A percentile compares a stretch with the other conserved stretches of the same genome.
These are phyloP conservation scores for human (Homo sapiens) DNA, from an alignment of 2,113 vertebrate species.

Conservation along the genomic window DNA sequence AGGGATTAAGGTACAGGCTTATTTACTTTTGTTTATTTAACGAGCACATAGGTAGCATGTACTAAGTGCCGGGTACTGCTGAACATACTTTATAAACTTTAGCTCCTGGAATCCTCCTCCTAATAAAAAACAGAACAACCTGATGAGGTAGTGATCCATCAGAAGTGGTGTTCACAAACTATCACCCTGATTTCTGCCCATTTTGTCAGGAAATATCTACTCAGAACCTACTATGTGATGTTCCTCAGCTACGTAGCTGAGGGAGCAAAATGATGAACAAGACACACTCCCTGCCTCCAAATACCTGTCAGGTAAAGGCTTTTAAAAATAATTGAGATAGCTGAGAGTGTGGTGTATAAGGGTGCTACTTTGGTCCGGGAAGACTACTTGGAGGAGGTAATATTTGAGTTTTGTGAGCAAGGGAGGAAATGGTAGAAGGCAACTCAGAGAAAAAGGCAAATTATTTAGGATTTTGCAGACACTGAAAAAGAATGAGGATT, in stretches of 20 bases:
- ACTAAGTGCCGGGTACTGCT: background rate
- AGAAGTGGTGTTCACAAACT: background rate
- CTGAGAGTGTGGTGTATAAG: too few relatives aligned
- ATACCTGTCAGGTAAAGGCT: background rate
- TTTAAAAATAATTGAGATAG: background rate
- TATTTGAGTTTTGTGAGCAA: background rate
- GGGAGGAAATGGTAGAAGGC: background rate
- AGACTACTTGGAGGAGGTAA: background rate
- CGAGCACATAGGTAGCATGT: background rate
- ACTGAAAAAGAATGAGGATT: background rate
- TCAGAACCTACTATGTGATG: background rate
- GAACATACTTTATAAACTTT: background rate
- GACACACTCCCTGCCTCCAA: background rate
- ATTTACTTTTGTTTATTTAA: background rate
- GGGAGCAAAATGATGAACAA: background rate
- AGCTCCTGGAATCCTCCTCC: background rate
- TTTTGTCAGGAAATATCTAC: background rate
- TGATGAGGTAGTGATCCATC: fast-evolving
- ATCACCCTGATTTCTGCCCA: background rate
- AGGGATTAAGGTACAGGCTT: background rate
- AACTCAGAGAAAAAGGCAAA: background rate
- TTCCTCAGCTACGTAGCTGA: background rate
- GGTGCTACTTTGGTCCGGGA: background rate
- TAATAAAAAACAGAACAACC: background rate
- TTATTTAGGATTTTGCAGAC: background rate